Conservation (phyloP, 2,113 vertebrate species). For the Perccottus glenii region DNA sequence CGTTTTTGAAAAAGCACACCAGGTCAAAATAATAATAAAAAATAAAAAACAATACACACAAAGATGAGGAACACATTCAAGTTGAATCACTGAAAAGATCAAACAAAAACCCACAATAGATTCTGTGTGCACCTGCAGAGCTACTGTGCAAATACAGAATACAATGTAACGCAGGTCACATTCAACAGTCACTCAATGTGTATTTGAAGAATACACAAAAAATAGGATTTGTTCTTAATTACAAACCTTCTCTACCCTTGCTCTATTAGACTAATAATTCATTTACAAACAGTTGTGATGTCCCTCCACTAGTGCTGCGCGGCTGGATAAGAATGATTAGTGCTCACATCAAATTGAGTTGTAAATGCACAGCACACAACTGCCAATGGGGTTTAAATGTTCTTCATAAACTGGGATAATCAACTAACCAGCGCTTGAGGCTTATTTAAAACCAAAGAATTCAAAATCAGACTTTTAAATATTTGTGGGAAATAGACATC, state of each 20-base stretch:
- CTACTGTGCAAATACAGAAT: constrained; percentile 33
- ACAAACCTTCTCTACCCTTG: constrained; percentile 14
- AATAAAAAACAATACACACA: constrained; percentile 14
- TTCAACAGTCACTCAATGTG: constrained; percentile 3
- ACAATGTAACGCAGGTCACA: constrained; percentile 16
- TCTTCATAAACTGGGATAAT: constrained; percentile 42
- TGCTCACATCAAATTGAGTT: constrained; percentile 26
- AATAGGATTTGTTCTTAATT: constrained; percentile 29
- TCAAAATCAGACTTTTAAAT: constrained; percentile 1
- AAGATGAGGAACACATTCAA: constrained; percentile 15
- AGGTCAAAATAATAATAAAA: not conserved
- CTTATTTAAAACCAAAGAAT: constrained; percentile 7
- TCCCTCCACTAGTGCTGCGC: constrained; percentile 42
- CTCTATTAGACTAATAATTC: constrained; percentile 47
- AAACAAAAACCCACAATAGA: constrained; percentile 21
- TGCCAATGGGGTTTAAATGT: constrained; percentile 43
- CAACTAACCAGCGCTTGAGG: not conserved
- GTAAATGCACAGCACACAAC: constrained; percentile 27
- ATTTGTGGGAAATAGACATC: not conserved
- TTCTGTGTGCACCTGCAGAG: constrained; percentile 32
- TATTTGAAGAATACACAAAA: constrained; percentile 22
- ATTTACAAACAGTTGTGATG: constrained; percentile 21
- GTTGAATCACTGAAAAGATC: constrained; percentile 31
- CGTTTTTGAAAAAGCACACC: constrained; percentile 15
- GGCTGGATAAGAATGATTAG: constrained; percentile 51